A percentile compares a stretch with the other conserved stretches of the same genome.
Conservation (phyloP, 2,888 invertebrate species). For the Helleia helle region DNA sequence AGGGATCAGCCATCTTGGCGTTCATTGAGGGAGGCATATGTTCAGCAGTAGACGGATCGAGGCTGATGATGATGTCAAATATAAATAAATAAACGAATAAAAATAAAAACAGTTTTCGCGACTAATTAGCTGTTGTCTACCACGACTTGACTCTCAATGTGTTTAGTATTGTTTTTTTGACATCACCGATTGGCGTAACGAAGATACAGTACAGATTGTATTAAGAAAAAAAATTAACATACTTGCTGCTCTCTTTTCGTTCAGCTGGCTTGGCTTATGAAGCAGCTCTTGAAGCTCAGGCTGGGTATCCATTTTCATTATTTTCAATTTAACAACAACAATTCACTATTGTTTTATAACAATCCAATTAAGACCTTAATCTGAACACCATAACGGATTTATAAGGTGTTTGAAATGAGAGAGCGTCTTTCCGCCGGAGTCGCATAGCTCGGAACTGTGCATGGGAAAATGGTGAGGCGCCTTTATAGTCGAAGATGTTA, state of each 20-base stretch:
- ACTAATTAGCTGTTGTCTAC: too few relatives aligned
- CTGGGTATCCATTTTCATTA: slow-evolving; percentile 44
- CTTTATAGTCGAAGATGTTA: slow-evolving; percentile 29
- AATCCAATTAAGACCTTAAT: slow-evolving; percentile 14
- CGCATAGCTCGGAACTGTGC: slow-evolving; percentile 44
- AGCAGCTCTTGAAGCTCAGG: slow-evolving; percentile 60
- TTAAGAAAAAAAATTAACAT: slow-evolving; percentile 38
- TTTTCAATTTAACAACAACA: slow-evolving; percentile 25
- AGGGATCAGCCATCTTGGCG: too few relatives aligned
- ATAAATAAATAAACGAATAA: too few relatives aligned
- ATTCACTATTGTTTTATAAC: slow-evolving; percentile 26
- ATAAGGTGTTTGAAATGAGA: neutral
- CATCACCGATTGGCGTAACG: slow-evolving; percentile 45
- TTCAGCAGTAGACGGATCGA: too few relatives aligned
- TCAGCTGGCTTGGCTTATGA: slow-evolving; percentile 43
- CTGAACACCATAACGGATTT: slow-evolving; percentile 16
- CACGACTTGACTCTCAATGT: slow-evolving; percentile 11
- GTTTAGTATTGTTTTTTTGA: too few relatives aligned
- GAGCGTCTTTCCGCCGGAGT: slow-evolving; percentile 27
- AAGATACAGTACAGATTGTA: slow-evolving; percentile 34
- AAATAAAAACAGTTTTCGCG: neutral
- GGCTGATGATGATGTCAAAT: too few relatives aligned
- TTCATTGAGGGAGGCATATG: too few relatives aligned
- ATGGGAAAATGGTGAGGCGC: slow-evolving; percentile 22
- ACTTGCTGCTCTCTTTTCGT: slow-evolving; percentile 48